Percentiles rank a stretch among this genome's conserved stretches.
Conservation (phyloP, 92 coral and sea anemone species). For the Metridium senile region DNA sequence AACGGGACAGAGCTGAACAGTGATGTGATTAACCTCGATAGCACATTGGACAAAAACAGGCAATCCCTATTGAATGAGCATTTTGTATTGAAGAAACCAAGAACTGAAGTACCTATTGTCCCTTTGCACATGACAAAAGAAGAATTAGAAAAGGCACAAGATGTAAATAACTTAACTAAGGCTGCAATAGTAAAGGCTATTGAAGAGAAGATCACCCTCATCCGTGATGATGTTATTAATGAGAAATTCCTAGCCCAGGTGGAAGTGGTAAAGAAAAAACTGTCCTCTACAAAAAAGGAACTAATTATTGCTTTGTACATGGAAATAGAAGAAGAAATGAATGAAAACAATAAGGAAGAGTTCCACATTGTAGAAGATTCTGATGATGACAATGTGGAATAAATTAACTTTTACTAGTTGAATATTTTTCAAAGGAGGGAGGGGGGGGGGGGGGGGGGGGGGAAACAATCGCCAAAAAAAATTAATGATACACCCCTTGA, state of each 20-base stretch:
- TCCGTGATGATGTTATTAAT: slow-evolving; percentile 4
- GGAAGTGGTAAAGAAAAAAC: background rate
- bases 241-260: background rate
- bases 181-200: background rate
- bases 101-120: slow-evolving; percentile 13
- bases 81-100: slow-evolving; percentile 6
- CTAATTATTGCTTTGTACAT: background rate
- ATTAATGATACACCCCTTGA: no score
- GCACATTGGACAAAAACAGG: slow-evolving; percentile 9
- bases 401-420: no score
- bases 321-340: slow-evolving; percentile 5
- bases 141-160: slow-evolving; percentile 12
- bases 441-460: no score
- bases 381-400: slow-evolving; percentile 2
- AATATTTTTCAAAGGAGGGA: no score
- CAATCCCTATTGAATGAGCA: slow-evolving; percentile 6
- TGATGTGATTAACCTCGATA: background rate
- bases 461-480: no score
- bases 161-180: slow-evolving; percentile 9
- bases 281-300: slow-evolving; percentile 6
- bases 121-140: slow-evolving; percentile 22
- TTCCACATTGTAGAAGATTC: slow-evolving; percentile 4
- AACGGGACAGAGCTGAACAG: slow-evolving; percentile 3
- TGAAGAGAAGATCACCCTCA: slow-evolving; percentile 9
- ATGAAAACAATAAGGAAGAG: background rate